Evolutionary conservation across 2,113 vertebrate genomes (phyloP), one percentile per base, ranked within the genome.

Genomic region (Pontoporia blainvillei): DNA sequence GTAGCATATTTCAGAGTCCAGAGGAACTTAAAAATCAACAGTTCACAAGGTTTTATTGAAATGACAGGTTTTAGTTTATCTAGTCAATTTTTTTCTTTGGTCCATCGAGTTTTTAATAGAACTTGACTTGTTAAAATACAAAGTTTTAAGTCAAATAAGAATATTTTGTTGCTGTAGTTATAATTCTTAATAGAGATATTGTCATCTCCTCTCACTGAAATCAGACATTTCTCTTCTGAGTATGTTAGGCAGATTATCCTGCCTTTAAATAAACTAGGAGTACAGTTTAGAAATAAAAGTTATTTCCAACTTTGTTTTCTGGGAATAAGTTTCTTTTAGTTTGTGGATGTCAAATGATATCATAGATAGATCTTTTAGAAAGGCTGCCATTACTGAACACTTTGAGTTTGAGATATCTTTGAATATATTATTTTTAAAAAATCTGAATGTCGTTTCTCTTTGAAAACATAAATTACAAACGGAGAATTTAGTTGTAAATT

Each of bases 341-440:
- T 20, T 85, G 31, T 91, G 39, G 36, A 64, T 94, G 39, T 57
- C 81, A 90, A 64, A 25, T 92, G n/a, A 7, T 75, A 13, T 94
- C 39, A 66, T 3, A 62, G 31, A 46, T 91, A 57, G 21, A 64
- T 91, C 81, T 95, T 89, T 46, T 27, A 75, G 66, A 66, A 75
- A 91, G 4, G 13, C 20, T 89, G 2, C 46, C 27, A 8, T 73
- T 76, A 67, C 71, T 91, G 46, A 87, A 73, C 49, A 8, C 3
- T 85, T 76, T n/a, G 8, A 66, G 34, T 94, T 91, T 89, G 44
- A 85, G 14, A 54, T 62, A 94, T 86, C 69, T 97, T 87, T 90
- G 44, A 84, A 64, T 95, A 69, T 31, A 31, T 49, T 84, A 54
- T 82, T 61, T 91, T 73, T 1, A 1, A 49, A 90, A 94, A 75